phyloP scores from a whole-genome alignment of 2,888 invertebrate genomes.

The Campoplex nolae region DNA sequence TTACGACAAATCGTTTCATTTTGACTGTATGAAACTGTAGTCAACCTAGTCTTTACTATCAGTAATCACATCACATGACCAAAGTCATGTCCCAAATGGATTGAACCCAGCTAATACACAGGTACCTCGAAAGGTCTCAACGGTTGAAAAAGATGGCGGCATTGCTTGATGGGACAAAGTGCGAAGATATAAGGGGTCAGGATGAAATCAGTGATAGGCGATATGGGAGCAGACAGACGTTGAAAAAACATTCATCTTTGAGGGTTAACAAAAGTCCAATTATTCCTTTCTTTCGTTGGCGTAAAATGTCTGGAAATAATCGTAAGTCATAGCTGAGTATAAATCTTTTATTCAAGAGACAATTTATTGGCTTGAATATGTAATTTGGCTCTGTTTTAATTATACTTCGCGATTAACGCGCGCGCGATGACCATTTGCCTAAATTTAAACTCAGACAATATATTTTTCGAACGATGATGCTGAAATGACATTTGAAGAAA shows the following conservation, averaged over 20 bases:
- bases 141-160: no score
- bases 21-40: neutral
- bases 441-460: no score
- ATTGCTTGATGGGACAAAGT: no score
- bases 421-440: no score
- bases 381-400: neutral
- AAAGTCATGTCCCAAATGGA: neutral
- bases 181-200: no score
- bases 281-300: neutral
- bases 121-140: no score
- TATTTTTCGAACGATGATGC: no score
- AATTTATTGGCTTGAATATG: neutral
- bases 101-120: neutral
- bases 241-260: no score
- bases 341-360: neutral
- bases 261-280: neutral
- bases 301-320: neutral
- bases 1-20: neutral
- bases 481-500: no score
- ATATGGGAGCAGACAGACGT: no score
- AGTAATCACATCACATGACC: neutral
- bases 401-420: neutral
- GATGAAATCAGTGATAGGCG: no score
- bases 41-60: neutral
- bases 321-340: neutral